Evolutionary conservation across 1,140 invertebrate species (phyloP), one percentile per base, ranked within the genome.

Genomic region (Limonius californicus): DNA sequence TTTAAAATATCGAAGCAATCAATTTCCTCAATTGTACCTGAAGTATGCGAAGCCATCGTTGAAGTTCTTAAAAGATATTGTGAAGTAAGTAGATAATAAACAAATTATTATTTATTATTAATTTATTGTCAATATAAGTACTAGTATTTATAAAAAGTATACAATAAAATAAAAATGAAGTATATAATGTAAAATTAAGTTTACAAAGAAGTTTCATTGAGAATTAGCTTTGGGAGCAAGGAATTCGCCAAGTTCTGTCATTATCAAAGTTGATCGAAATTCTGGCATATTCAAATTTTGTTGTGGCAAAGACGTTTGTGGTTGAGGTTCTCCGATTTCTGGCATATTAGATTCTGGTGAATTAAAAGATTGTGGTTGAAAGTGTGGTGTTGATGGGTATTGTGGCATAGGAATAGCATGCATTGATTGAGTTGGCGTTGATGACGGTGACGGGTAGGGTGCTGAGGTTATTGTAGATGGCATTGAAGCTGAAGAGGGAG

Each of bases 11-110:
- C n/a, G n/a, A n/a, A n/a, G n/a, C n/a, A n/a, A n/a, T n/a, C n/a
- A n/a, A n/a, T n/a, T n/a, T n/a, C n/a, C n/a, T 65, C 50, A 14
- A 74, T 72, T 18, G 70, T 73, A 30, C 69, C 69, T 45, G 76
- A 64, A 67, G 70, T 60, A 43, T 72, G 63, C 67, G 64, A 43
- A 67, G 70, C 60, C 18, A 11, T 68, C 30, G 53, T 65, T 47
- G 63, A 58, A 54, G 59, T 12, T 42, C 27, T 70, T 18, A 16
- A 56, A 35, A 59, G 57, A 16, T 23, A 27, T 9, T 15, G 62
- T 42, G 32, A 64, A 55, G 61, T 66, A 61, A 60, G 23, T 57
- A 11, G 27, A 32, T 32, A 32, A 32, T 32, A 32, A 32, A 32
- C 27, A 32, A 4, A 32, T 32, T 32, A 32, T 32, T 32, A 32